Evolutionary conservation across 2,113 vertebrate species (phyloP).

Genomic region (Macroglossus sobrinus): DNA sequence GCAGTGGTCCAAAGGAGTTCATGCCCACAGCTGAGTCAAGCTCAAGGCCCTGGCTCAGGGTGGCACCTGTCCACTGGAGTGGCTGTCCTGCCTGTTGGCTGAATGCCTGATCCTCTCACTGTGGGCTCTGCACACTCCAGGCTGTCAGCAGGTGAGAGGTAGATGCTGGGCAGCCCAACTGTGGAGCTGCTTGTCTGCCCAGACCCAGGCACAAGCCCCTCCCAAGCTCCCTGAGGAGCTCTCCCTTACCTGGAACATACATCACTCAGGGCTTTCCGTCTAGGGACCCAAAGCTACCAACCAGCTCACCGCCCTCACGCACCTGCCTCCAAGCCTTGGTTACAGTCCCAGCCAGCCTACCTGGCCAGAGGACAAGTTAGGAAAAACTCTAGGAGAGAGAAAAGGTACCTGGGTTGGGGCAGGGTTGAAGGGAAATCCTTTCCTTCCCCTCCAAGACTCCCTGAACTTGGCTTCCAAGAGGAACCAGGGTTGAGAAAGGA

Average conservation of each 20-base stretch:
- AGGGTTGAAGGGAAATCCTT: neutral
- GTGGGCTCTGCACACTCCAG: too few species aligned
- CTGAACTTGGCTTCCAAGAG: neutral
- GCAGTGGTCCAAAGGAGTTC: neutral
- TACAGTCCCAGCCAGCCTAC: neutral
- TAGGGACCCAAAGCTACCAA: slow-evolving; percentile 20
- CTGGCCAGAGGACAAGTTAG: neutral
- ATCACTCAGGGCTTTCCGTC: slow-evolving; percentile 9
- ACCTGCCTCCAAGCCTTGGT: neutral
- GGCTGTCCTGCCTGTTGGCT: neutral
- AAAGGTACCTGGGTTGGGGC: neutral
- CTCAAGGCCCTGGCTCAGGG: neutral
- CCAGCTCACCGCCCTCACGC: neutral
- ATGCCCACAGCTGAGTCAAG: neutral
- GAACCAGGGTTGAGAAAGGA: neutral
- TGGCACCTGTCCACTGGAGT: neutral
- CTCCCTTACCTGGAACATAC: neutral
- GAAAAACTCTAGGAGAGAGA: neutral
- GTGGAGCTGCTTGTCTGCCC: neutral
- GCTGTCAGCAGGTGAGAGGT: neutral
- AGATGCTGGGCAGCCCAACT: neutral
- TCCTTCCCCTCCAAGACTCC: neutral
- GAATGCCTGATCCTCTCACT: neutral
- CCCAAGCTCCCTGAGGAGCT: slow-evolving; percentile 33
- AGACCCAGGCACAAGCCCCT: neutral